Base-by-base conservation (phyloP, 2,888 invertebrate genomes). In the Trichogramma evanescens region DNA sequence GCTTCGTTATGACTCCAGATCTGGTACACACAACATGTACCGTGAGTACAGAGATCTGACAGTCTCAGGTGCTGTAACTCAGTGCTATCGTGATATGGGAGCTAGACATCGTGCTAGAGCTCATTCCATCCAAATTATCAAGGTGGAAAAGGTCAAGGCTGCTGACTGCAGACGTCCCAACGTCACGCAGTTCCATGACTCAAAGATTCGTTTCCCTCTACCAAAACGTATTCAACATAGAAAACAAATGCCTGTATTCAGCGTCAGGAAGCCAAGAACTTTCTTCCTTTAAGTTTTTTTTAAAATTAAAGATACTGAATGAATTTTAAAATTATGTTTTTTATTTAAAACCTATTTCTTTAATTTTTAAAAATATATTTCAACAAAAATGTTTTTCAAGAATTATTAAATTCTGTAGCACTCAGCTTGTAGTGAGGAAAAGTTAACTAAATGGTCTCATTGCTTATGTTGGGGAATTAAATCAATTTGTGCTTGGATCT, bases 181-280 rank as follows among this genome's bases (percentile, higher is more conserved):
- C 76, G 90, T 99, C 65, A 97, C 96, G 82, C 97, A 98, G 81
- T 99, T 99, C 89, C 98, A 98, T 81, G 93, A 98, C 82, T 89
- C 93, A 65, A 90, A 87, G 78, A 96, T 99, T 80, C 86, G 87
- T 79, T 99, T 99, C 91, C 99, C 99, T 68, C 84, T 99, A 81
- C 94, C 95, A 62, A 92, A 92, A 80, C 86, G 92, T 71, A 91
- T 92, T 68, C 88, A 89, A 76, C 88, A 91, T 79, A 86, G 87
- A 82, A 90, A 89, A 80, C 85, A 85, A 70, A 86, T 91, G 82
- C 89, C 91, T 40, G 13, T 13, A 13, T 13, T 13, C 13, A 13
- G 13, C 13, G 13, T 13, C 13, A 13, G 13, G 13, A 13, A 13
- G 13, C 13, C 13, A 13, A 13, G 13, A 13, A 13, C 13, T 13